phyloP scores from a whole-genome alignment of 53 echinoderm and acorn worm genomes.

The Luidia sarsii region DNA sequence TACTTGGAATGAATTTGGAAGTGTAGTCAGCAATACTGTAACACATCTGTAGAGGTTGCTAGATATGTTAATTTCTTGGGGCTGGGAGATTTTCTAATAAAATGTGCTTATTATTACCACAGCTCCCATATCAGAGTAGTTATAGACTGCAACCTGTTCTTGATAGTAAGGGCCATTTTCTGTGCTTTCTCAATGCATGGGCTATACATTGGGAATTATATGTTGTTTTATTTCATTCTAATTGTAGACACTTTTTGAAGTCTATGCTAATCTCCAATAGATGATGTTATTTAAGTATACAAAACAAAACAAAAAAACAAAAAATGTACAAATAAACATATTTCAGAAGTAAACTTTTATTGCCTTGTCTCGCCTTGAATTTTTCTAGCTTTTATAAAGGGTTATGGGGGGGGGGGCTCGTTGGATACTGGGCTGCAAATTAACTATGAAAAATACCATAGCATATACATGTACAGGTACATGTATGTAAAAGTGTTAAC shows the following conservation, averaged over 20 bases:
- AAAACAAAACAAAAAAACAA: neutral
- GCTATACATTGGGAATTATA: neutral
- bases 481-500: too few species aligned
- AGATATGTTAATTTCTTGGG: neutral
- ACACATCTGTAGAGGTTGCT: constrained; percentile 13
- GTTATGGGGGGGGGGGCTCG: too few species aligned
- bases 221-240: neutral
- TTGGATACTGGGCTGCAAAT: too few species aligned
- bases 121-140: too few species aligned
- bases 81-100: constrained; percentile 12
- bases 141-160: too few species aligned
- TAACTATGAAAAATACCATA: too few species aligned
- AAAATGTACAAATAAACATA: constrained; percentile 49
- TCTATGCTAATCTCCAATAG: constrained; percentile 40
- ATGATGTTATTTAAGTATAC: constrained; percentile 46
- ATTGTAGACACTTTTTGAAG: constrained; percentile 41
- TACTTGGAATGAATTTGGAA: neutral
- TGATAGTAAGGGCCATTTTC: too few species aligned
- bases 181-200: constrained; percentile 40
- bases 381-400: too few species aligned
- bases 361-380: too few species aligned
- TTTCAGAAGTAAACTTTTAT: constrained; percentile 49
- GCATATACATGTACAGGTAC: too few species aligned
- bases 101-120: too few species aligned
- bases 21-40: constrained; percentile 45